Evolutionary conservation across 2,113 vertebrate species (phyloP), one percentile per base, ranked within the genome.

Genomic region (Microtus montanus): DNA sequence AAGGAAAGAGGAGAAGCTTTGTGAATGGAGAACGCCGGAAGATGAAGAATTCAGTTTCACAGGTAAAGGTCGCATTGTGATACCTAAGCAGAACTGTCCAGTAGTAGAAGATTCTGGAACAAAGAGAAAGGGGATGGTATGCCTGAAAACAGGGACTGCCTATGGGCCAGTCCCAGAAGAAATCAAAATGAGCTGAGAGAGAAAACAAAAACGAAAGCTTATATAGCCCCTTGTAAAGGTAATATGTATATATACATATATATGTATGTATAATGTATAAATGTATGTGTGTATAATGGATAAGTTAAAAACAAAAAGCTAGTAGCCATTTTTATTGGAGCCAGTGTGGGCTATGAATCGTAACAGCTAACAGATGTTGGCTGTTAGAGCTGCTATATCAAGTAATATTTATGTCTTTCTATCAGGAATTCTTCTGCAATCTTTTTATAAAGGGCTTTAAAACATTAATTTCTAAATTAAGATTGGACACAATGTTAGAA

Each of bases 391-490:
- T 87, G 85, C 64, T 15, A 77, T 63, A 87, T 92, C 63, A 94
- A 89, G 73, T 70, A 91, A 90, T 28, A 63, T 41, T 68, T 54
- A 79, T 71, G 73, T 94, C 64, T 26, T 84, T 87, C 58, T 78
- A 88, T 77, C n/a, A 92, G 70, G 44, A 66, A 77, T 90, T 97
- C 38, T 63, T 89, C 63, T 52, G 87, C 2, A 66, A 95, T 82
- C 33, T 86, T 92, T 84, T 87, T 85, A 90, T 64, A 61, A 86
- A 92, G 11, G 8, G 54, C 49, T 47, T 33, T 73, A 86, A 95
- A 95, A 63, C 47, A 64, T 77, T 71, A 92, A 91, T 79, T 96
- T 89, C 73, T 85, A 87, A 86, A 52, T 95, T 91, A 79, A 95
- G 92, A 83, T 44, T 5, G 26, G 52, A 79, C 13, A 88, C 38